These are phyloP conservation scores for Globicephala melas DNA, from an alignment of 2,113 vertebrate species.

Conservation along the genomic window DNA sequence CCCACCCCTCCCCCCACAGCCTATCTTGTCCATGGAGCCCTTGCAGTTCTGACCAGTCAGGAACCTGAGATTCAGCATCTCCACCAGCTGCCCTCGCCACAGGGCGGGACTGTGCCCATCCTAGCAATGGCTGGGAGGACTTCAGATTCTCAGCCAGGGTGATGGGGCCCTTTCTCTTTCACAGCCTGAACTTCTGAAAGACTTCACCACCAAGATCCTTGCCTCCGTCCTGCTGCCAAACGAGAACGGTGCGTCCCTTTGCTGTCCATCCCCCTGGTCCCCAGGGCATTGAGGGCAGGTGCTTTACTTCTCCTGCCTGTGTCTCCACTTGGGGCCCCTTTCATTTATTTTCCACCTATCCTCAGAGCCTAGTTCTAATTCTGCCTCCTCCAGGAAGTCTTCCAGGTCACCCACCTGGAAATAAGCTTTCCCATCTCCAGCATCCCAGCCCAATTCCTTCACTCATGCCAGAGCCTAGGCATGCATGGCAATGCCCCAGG, in stretches of 20 bases:
- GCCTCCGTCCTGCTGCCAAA: background rate
- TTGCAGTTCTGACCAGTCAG: background rate
- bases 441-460: background rate
- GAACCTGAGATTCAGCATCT: background rate
- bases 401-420: background rate
- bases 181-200: conserved; percentile 56
- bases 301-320: background rate
- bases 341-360: background rate
- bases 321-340: background rate
- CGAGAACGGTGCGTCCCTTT: conserved; percentile 54
- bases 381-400: background rate
- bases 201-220: conserved; percentile 8
- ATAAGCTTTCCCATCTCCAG: background rate
- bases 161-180: background rate
- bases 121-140: background rate
- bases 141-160: background rate
- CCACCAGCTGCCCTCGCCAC: background rate
- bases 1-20: too few relatives aligned
- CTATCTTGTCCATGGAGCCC: background rate
- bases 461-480: background rate
- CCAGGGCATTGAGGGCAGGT: background rate
- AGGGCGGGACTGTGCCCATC: too few relatives aligned
- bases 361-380: background rate
- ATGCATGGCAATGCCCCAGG: background rate
- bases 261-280: too few relatives aligned